Evolutionary conservation across 2,888 invertebrate genomes (phyloP).

Genomic region (Heliconius charithonia): DNA sequence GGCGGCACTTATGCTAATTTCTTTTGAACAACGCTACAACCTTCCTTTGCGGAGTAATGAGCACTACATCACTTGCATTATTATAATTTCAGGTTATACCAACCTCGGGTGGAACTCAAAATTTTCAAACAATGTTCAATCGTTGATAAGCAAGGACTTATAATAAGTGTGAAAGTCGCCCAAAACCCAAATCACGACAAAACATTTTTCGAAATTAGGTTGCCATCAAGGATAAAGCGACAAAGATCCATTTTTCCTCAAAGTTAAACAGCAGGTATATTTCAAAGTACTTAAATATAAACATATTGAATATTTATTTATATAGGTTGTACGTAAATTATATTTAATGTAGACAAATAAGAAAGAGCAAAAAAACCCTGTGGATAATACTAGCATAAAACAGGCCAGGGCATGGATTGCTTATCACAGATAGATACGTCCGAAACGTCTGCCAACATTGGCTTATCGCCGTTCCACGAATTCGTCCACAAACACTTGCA

Average conservation of each 20-base stretch:
- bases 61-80: slow-evolving; percentile 68
- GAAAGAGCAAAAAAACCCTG: slow-evolving; percentile 9
- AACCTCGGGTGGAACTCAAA: slow-evolving; percentile 29
- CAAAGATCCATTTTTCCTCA: slow-evolving; percentile 41
- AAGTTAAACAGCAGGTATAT: slow-evolving; percentile 25
- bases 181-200: slow-evolving; percentile 57
- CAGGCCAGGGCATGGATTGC: slow-evolving; percentile 55
- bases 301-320: not conserved
- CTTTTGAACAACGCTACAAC: slow-evolving; percentile 71
- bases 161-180: slow-evolving; percentile 68
- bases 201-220: slow-evolving; percentile 48
- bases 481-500: slow-evolving; percentile 72
- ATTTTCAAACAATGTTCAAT: not conserved
- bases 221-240: slow-evolving; percentile 48
- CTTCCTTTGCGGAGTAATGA: slow-evolving; percentile 67
- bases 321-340: not conserved
- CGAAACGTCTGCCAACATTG: slow-evolving; percentile 68
- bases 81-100: slow-evolving; percentile 49
- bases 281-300: not conserved
- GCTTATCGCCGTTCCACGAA: slow-evolving; percentile 78
- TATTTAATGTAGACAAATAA: not conserved
- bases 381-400: slow-evolving; percentile 37
- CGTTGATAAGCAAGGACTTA: slow-evolving; percentile 51
- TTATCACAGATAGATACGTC: slow-evolving; percentile 73
- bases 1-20: slow-evolving; percentile 80